Evolutionary conservation across 2,113 vertebrate genomes (phyloP).

Genomic region (Ornithorhynchus anatinus): DNA sequence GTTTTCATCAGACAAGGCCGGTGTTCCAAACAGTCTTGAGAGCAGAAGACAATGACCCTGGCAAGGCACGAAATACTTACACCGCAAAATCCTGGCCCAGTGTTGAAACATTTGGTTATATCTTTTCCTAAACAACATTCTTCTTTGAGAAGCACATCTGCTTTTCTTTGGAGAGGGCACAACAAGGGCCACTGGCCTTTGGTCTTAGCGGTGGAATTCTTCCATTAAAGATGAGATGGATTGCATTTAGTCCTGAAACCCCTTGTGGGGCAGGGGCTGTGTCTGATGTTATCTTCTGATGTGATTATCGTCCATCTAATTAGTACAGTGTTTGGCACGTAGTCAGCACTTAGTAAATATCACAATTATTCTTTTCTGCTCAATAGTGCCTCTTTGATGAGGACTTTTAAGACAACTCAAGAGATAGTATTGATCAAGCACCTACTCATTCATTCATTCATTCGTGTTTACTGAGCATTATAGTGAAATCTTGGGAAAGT

Average conservation of each 20-base stretch:
- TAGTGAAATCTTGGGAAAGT: too few species aligned
- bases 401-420: too few species aligned
- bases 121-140: conserved; percentile 8
- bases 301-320: too few species aligned
- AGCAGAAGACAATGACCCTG: neutral
- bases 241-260: neutral
- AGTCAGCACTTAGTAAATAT: too few species aligned
- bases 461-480: too few species aligned
- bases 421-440: too few species aligned
- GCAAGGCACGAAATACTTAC: neutral
- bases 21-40: neutral
- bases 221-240: neutral
- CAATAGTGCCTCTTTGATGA: too few species aligned
- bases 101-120: neutral
- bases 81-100: neutral
- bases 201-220: neutral
- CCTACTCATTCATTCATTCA: too few species aligned
- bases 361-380: too few species aligned
- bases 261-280: too few species aligned
- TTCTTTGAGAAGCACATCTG: conserved; percentile 19
- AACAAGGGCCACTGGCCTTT: neutral
- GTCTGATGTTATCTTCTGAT: too few species aligned
- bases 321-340: too few species aligned
- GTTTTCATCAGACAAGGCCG: neutral
- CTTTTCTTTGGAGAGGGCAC: neutral